Base-by-base conservation (phyloP, 2,888 invertebrate genomes). In the Drosophila quasianomalipes region DNA sequence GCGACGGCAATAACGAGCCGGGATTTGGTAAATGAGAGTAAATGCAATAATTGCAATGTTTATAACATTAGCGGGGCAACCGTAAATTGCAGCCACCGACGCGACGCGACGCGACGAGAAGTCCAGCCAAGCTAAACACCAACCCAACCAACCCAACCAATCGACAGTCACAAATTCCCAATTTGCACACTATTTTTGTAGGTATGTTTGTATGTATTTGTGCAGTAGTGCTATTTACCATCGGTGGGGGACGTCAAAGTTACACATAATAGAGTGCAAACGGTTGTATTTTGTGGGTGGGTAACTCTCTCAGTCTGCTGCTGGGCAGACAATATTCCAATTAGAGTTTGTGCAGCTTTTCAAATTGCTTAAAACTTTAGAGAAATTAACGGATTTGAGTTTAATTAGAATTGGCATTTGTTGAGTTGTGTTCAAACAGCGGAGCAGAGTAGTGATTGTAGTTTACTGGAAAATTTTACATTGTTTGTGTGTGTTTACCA, bases 41-140 rank as follows among this genome's bases (percentile, higher is more conserved):
- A 90, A 90, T 89, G 91, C 91, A 83, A 90, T 90, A 89, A 87
- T 90, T 87, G 89, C 87, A 90, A 90, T 86, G 80, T 90, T 90
- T 86, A 83, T 80, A 89, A 73, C 86, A 90, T 89, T 82, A 85
- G 82, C 70, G 71, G 70, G 69, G 67, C 70, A 66, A 68, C 64
- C 81, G 85, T 76, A 78, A 88, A 87, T 90, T 85, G 86, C 78
- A 85, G 79, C 76, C 81, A 85, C 73, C 78, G 83, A 86, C 75
- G 81, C 79, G 53, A 72, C 69, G 81, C 76, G 55, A 74, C 73
- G 81, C 79, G 55, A 74, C 73, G 47, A 16, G 47, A 47, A 22
- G 47, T 7, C 47, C 47, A 47, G 9, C 22, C 47, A 47, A 26
- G 4, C 9, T 26, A 47, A 26, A 47, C 47, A 47, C 10, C 41